A percentile compares a stretch with the other conserved stretches of the same genome.
Conservation (phyloP, 2,113 vertebrate species). For the Saguinus midas region DNA sequence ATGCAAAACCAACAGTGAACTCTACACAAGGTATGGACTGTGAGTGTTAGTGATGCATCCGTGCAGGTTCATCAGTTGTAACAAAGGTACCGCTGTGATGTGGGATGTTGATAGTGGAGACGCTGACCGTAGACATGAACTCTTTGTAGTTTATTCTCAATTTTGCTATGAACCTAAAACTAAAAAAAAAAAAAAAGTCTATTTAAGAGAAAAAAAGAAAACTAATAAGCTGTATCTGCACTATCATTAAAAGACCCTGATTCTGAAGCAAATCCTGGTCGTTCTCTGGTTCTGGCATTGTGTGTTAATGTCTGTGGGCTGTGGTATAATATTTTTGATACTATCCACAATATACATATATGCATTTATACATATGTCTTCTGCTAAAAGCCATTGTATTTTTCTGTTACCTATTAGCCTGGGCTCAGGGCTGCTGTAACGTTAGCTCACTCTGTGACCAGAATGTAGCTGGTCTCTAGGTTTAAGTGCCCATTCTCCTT, state of each 20-base stretch:
- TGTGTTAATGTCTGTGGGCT: not conserved
- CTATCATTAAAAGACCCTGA: not conserved
- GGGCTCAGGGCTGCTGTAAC: not conserved
- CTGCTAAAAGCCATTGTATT: not conserved
- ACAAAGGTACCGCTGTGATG: not conserved
- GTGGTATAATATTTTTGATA: not conserved
- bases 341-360: not conserved
- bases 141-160: not conserved
- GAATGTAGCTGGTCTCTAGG: not conserved
- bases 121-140: not conserved
- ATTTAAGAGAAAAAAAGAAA: not conserved
- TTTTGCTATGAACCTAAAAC: not conserved
- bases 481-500: not conserved
- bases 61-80: not conserved
- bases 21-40: not conserved
- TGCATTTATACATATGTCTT: not conserved
- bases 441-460: not conserved
- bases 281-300: not conserved
- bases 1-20: not conserved
- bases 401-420: not conserved
- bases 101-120: not conserved
- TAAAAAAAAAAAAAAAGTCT: not conserved
- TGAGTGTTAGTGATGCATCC: not conserved
- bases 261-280: not conserved
- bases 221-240: not conserved